A percentile compares a stretch with the other conserved stretches of the same genome.
These are phyloP conservation scores for Fundulus diaphanus DNA, from an alignment of 2,797 vertebrate species.

Conservation along the genomic window DNA sequence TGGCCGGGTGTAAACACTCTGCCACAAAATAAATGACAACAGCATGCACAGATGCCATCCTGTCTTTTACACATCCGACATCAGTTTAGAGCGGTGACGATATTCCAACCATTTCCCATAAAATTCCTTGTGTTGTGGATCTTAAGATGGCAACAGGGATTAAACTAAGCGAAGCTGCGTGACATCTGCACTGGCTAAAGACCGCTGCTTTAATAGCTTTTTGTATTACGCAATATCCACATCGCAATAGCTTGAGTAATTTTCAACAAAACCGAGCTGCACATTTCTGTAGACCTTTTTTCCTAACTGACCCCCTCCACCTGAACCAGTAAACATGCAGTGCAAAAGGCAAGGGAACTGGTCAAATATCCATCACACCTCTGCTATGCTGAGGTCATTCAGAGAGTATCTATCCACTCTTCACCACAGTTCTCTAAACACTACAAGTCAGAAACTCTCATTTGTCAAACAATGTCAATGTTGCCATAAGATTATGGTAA, in stretches of 20 bases:
- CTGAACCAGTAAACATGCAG: constrained; percentile 11
- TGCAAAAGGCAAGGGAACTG: constrained; percentile 21
- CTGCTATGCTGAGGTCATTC: constrained; percentile 43
- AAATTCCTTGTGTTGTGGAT: constrained; percentile 30
- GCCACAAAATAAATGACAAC: constrained; percentile 43
- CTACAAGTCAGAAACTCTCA: constrained; percentile 49
- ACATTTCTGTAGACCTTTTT: constrained; percentile 3
- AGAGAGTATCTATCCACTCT: constrained; percentile 23
- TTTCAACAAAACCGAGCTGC: constrained; percentile 5
- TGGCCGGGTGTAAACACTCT: constrained; percentile 60
- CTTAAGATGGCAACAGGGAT: constrained; percentile 24
- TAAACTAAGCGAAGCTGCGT: constrained; percentile 21
- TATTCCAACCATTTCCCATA: constrained; percentile 48
- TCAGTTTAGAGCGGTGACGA: constrained; percentile 48
- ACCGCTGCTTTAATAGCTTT: constrained; percentile 25
- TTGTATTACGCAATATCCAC: constrained; percentile 7
- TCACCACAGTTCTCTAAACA: constrained; percentile 30
- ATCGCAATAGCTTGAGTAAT: neutral
- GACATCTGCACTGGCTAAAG: constrained; percentile 17
- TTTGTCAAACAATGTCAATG: constrained; percentile 68
- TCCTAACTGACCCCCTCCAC: neutral
- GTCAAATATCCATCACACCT: constrained; percentile 48
- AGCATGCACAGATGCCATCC: constrained; percentile 55
- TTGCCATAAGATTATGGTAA: constrained; percentile 55
- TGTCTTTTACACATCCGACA: constrained; percentile 46